Evolutionary conservation across 2,797 vertebrate genomes (phyloP), one percentile per base, ranked within the genome.

Genomic region (Danio tinwini): DNA sequence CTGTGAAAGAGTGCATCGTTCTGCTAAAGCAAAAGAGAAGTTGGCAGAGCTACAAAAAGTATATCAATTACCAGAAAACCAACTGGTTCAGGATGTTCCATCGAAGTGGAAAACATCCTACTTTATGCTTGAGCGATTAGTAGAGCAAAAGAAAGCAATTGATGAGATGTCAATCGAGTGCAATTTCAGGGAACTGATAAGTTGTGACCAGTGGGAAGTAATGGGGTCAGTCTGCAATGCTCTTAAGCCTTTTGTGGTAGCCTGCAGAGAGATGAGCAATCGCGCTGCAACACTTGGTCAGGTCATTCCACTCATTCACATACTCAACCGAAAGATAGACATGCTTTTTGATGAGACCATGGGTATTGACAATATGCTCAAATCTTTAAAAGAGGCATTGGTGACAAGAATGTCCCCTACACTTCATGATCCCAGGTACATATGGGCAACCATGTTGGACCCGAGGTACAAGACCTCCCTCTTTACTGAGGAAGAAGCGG

Each of bases 311-410:
- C 97, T 99, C 90, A 94, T 98, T 85, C 98, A 99, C 88, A 97
- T 98, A 88, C 96, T 99, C 61, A 97, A 93, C 83, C 90, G 96
- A 78, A 98, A 97, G 87, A 95, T 98, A 69, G 98, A 99, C 90
- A 93, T 98, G 93, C 93, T 99, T 4, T 98, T 97, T 73, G 95
- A 97, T 53, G 97, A 99, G 90, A 98, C 97, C 0, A 96, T 97
- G 93, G 97, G 98, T 86, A 98, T 99, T 53, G 97, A 99, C 88
- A 97, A 94, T 88, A 99, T 98, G 98, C 94, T 99, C 16, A 96
- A 94, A 85, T 96, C 95, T 29, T 90, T 98, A 42, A 96, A 97
- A 90, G 96, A 99, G 84, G 96, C 97, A 83, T 96, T 98, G 96
- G 96, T 96, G 71, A 95, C 95, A 92, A 94, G 93, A 71, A 92